Conservation (phyloP, 2,888 invertebrate genomes). For the Lasius fuliginosus region DNA sequence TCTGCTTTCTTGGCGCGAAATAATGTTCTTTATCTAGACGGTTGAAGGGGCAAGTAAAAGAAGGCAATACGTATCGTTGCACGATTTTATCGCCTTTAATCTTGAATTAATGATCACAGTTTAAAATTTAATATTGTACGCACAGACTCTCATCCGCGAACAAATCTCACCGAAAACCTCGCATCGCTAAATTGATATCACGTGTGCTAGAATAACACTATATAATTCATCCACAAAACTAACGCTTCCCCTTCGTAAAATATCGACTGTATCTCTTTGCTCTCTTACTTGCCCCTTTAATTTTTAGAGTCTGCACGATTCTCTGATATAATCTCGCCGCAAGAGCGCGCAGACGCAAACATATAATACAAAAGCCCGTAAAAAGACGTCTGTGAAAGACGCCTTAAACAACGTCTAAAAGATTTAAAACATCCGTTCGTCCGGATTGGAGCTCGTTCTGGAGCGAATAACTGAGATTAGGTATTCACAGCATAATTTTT, state of each 20-base stretch:
- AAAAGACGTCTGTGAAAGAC: not conserved
- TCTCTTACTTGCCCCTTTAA: constrained; percentile 2
- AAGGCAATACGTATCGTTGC: not conserved
- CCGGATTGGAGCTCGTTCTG: not conserved
- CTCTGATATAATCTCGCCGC: constrained; percentile 10
- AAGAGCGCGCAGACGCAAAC: constrained; percentile 18
- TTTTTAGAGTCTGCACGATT: constrained; percentile 17
- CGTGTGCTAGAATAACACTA: constrained; percentile 7
- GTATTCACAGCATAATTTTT: constrained; percentile 1
- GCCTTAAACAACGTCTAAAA: not conserved
- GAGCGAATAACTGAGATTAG: not conserved
- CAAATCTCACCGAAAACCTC: constrained; percentile 9
- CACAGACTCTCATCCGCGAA: not conserved
- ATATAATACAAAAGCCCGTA: constrained; percentile 18
- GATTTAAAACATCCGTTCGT: not conserved
- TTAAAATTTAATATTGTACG: not conserved
- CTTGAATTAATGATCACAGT: constrained; percentile 16
- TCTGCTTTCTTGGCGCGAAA: not conserved
- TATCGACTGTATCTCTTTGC: constrained; percentile 7
- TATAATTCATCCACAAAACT: constrained; percentile 2
- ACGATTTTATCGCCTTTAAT: constrained; percentile 20
- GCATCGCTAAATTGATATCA: not conserved
- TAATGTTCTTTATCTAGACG: constrained; percentile 6
- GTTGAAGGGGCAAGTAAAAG: constrained; percentile 28
- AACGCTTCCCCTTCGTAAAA: not conserved